Percentiles rank a stretch among this genome's conserved stretches.
These are phyloP conservation scores for Liparis tanakae DNA, from an alignment of 2,797 vertebrate genomes.

Conservation along the genomic window DNA sequence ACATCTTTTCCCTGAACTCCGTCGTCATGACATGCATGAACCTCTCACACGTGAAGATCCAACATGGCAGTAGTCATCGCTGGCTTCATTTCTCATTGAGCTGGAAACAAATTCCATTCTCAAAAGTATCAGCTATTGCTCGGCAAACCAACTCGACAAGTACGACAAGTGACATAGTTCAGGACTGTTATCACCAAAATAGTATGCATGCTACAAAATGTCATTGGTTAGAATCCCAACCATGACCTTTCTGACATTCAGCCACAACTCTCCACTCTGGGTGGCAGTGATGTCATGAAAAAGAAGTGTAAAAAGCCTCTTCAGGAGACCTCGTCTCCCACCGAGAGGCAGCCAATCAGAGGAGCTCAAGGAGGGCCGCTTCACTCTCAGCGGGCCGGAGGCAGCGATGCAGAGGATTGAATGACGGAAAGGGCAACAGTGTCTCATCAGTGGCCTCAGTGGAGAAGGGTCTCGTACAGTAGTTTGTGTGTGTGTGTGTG, in stretches of 20 bases:
- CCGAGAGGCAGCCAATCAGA: conserved; percentile 41
- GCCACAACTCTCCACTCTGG: background rate
- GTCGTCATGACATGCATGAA: background rate
- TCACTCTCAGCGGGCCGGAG: conserved; percentile 26
- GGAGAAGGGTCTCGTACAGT: background rate
- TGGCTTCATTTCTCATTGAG: background rate
- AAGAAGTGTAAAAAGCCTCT: conserved; percentile 1
- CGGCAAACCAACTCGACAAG: background rate
- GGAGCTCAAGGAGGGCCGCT: conserved; percentile 22
- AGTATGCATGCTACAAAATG: background rate
- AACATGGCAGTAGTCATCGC: background rate
- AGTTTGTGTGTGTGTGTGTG: background rate
- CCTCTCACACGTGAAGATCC: background rate
- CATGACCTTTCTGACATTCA: conserved; percentile 8
- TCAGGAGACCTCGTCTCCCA: conserved; percentile 7
- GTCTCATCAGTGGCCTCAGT: background rate
- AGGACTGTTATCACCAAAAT: background rate
- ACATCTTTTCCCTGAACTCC: background rate
- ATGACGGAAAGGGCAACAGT: background rate
- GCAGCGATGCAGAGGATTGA: background rate
- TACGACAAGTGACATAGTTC: too few relatives aligned
- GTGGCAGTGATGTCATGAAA: conserved; percentile 31
- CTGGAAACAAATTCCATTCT: background rate
- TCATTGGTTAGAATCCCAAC: background rate
- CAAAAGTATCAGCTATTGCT: background rate